phyloP scores from a whole-genome alignment of 2,113 vertebrate genomes.

The Artemisiospiza belli region DNA sequence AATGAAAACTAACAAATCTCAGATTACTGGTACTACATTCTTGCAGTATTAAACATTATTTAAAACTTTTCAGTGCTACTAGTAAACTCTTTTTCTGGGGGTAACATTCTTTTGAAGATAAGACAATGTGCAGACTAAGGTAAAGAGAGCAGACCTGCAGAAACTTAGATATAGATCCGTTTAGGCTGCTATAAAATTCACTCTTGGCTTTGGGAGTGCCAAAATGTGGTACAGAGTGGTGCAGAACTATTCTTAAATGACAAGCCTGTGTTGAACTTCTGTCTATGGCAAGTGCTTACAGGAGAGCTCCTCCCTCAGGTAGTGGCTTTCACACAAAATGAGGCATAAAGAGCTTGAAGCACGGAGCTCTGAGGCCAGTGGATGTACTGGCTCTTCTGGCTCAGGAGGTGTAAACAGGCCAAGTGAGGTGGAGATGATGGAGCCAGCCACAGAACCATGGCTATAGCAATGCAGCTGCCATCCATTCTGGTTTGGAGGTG shows the following conservation, averaged over 20 bases:
- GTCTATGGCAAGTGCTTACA: not conserved
- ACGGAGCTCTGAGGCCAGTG: not conserved
- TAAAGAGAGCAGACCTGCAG: not conserved
- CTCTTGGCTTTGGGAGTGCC: not conserved
- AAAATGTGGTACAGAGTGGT: not conserved
- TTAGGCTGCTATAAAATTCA: not conserved
- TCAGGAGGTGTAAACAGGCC: not conserved
- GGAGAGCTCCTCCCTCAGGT: not conserved
- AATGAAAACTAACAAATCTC: not conserved
- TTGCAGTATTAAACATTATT: not conserved
- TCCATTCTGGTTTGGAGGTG: not conserved
- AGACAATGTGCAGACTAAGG: not conserved
- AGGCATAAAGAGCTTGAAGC: not conserved
- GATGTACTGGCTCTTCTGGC: not conserved
- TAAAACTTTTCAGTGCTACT: not conserved
- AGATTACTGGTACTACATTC: not conserved
- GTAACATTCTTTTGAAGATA: constrained; percentile 6
- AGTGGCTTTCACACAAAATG: not conserved
- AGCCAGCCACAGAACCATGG: not conserved
- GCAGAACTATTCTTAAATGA: not conserved
- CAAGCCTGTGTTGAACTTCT: not conserved
- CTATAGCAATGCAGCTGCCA: not conserved
- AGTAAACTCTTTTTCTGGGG: not conserved
- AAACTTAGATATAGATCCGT: not conserved
- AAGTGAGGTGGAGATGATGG: not conserved